Conservation (phyloP, 2,797 vertebrate genomes). For the Sciurus carolinensis region DNA sequence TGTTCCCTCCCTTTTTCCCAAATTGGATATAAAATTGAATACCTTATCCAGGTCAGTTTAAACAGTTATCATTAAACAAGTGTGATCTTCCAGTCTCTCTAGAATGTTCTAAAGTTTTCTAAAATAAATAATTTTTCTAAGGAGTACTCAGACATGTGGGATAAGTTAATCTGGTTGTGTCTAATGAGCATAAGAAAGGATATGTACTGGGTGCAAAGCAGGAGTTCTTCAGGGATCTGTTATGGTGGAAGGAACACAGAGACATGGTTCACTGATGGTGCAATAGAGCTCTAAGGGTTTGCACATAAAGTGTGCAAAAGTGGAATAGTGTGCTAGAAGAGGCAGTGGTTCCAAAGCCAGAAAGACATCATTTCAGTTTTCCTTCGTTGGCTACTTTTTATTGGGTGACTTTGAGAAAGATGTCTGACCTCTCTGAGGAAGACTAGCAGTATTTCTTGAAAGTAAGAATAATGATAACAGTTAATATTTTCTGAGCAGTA, state of each 20-base stretch:
- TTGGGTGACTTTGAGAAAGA: neutral
- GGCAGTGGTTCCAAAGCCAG: neutral
- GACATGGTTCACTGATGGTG: fast-evolving
- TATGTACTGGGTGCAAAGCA: neutral
- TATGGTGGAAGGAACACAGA: neutral
- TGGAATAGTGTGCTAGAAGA: neutral
- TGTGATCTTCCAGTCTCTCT: neutral
- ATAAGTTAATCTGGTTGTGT: neutral
- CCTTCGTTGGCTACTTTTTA: neutral
- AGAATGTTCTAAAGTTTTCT: neutral
- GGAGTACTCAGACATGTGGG: no score
- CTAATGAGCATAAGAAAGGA: neutral
- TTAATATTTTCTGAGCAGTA: neutral
- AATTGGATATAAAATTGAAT: neutral
- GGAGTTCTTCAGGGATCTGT: neutral
- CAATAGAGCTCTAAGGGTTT: neutral
- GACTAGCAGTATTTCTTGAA: neutral
- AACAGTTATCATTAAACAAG: neutral
- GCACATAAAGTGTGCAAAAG: neutral
- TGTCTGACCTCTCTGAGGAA: neutral
- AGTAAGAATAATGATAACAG: neutral
- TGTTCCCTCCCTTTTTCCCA: neutral
- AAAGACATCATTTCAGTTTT: neutral
- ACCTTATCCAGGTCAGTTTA: neutral
- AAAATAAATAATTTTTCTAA: neutral